Evolutionary conservation across 1,140 invertebrate species (phyloP), one percentile per base, ranked within the genome.

Genomic region (Globodera ellingtonae): DNA sequence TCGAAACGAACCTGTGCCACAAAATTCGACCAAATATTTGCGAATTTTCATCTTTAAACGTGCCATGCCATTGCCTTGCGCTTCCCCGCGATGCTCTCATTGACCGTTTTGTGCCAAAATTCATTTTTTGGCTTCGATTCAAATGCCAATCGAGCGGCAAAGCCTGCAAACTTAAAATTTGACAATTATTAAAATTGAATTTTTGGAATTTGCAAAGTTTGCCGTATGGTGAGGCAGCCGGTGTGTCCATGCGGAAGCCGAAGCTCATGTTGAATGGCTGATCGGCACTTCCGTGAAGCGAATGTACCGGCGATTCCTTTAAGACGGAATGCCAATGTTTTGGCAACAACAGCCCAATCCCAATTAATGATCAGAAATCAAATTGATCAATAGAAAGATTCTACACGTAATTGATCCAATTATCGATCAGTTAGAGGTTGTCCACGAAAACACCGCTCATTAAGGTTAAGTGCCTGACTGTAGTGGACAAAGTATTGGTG

Each of bases 21-120:
- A n/a, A 59, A 59, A 50, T 24, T 35, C 10, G 21, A 66, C n/a
- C 24, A 21, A 13, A 48, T 73, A 56, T 56, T 48, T 50, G 21
- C n/a, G 4, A 8, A 21, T 71, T 78, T 72, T 18, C 15, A 52
- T 35, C 46, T 72, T 69, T 67, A 13, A 21, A 69, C 35, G n/a
- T 72, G 72, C 78, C 69, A 90, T 5, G 90, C 90, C 18, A 87
- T 89, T 74, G 84, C 83, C 82, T 90, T 91, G 3, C 85, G 89
- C 81, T 90, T 91, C 6, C 88, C 88, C 35, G 48, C 4, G 21
- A 86, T 85, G 24, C 79, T 75, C 35, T 48, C 48, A 46, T 83
- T 80, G 8, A 82, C 50, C 8, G 82, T 59, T 71, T 85, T 21
- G 9, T 75, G 44, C 18, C 52, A 18, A 21, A 65, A 52, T 21